Conservation (phyloP, 2,888 invertebrate genomes). For the Drosophila quinaria region DNA sequence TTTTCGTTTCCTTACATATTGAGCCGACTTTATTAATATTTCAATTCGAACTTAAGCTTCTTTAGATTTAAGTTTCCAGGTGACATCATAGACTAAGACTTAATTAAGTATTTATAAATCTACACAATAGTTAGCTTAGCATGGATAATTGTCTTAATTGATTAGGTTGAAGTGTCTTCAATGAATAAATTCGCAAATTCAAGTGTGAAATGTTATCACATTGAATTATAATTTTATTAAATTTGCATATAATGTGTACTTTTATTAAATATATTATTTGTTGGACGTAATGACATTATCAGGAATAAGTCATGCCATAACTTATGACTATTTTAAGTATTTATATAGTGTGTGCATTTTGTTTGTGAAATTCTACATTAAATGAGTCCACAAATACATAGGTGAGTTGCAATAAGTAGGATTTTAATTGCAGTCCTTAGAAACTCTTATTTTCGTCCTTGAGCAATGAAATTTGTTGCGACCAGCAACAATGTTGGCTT, state of each 20-base stretch:
- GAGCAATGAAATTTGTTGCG: conserved; percentile 18
- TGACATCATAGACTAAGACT: neutral
- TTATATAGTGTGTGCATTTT: neutral
- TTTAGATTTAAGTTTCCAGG: no score
- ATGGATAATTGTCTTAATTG: conserved; percentile 3
- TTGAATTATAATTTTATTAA: no score
- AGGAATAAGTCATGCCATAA: neutral
- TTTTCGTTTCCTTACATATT: no score
- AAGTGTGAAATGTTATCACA: neutral
- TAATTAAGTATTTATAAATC: neutral
- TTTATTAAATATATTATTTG: neutral
- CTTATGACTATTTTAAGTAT: neutral
- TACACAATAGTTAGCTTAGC: neutral
- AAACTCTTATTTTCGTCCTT: conserved; percentile 7
- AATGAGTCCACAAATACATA: neutral
- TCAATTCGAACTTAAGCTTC: no score
- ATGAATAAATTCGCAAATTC: neutral
- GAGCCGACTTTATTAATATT: no score
- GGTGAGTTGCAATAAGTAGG: conserved; percentile 1
- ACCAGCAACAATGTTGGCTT: neutral
- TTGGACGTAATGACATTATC: neutral
- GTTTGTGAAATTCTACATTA: neutral
- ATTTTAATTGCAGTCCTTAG: conserved; percentile 42
- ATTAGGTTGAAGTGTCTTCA: conserved; percentile 3
- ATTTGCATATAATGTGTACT: conserved; percentile 7